Evolutionary conservation across 2,797 vertebrate genomes (phyloP).

Genomic region (Danio kyathit): DNA sequence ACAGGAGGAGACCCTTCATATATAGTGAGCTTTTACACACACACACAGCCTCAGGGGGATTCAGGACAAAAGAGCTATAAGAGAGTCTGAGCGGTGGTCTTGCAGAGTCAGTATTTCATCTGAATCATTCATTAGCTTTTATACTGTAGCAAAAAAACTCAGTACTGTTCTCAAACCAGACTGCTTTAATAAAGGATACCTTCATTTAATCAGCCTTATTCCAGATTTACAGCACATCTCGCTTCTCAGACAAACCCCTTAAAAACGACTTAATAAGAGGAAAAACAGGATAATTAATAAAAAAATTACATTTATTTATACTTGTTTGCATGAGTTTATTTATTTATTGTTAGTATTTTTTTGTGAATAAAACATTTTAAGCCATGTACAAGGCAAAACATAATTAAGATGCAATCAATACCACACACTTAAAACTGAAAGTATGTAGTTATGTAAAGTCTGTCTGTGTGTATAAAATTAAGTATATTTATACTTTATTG

Average conservation of each 20-base stretch:
- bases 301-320: neutral
- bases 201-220: constrained; percentile 52
- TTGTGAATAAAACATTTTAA: too few species aligned
- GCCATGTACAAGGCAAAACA: too few species aligned
- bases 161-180: constrained; percentile 25
- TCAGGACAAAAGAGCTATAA: constrained; percentile 9
- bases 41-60: constrained; percentile 32
- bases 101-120: neutral
- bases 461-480: too few species aligned
- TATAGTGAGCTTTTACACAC: constrained; percentile 33
- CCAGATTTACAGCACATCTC: constrained; percentile 35
- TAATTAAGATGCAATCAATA: too few species aligned
- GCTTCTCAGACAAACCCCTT: constrained; percentile 21
- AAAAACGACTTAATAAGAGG: constrained; percentile 18
- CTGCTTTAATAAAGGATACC: constrained; percentile 33
- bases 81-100: constrained; percentile 11
- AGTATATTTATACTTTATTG: too few species aligned
- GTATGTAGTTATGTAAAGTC: too few species aligned
- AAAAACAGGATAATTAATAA: neutral
- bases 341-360: too few species aligned
- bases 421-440: too few species aligned
- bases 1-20: constrained; percentile 35
- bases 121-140: neutral
- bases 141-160: neutral
- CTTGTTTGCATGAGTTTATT: too few species aligned